These are phyloP conservation scores for Scaptomyza pallida DNA, from an alignment of 1,140 invertebrate genomes.

Conservation along the genomic window DNA sequence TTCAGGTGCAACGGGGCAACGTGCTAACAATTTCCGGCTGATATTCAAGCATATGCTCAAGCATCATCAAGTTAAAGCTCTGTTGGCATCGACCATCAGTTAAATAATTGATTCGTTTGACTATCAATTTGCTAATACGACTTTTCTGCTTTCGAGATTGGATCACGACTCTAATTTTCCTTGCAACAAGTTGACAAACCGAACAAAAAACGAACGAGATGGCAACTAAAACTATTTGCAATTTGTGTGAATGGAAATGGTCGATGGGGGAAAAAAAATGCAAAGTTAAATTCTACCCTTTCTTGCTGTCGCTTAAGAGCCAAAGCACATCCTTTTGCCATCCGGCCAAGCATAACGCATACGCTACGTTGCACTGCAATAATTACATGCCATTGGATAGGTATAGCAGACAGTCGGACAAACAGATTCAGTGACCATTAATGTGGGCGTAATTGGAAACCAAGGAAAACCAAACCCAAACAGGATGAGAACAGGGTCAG, in stretches of 20 bases:
- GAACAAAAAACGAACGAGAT: conserved; percentile 20
- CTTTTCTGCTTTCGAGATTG: neutral
- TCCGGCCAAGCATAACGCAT: conserved; percentile 73
- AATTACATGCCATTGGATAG: conserved; percentile 81
- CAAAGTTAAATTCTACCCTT: conserved; percentile 12
- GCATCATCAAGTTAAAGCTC: neutral
- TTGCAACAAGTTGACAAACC: conserved; percentile 58
- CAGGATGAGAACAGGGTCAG: conserved; percentile 11
- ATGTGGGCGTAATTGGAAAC: conserved; percentile 81
- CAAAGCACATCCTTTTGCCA: conserved; percentile 57
- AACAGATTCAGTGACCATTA: conserved; percentile 64
- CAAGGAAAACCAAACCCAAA: conserved; percentile 35
- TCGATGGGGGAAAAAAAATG: conserved; percentile 52
- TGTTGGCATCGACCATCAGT: neutral
- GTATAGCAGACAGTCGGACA: conserved; percentile 10
- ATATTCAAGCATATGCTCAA: neutral
- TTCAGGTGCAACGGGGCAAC: neutral
- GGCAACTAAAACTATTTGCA: conserved; percentile 58
- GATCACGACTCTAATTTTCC: neutral
- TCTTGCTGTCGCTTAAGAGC: neutral
- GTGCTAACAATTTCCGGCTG: neutral
- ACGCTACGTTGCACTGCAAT: conserved; percentile 79
- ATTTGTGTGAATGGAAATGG: conserved; percentile 8
- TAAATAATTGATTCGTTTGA: neutral
- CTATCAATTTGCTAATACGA: neutral